phyloP scores from a whole-genome alignment of 2,797 vertebrate species.

The Danio aesculapii region DNA sequence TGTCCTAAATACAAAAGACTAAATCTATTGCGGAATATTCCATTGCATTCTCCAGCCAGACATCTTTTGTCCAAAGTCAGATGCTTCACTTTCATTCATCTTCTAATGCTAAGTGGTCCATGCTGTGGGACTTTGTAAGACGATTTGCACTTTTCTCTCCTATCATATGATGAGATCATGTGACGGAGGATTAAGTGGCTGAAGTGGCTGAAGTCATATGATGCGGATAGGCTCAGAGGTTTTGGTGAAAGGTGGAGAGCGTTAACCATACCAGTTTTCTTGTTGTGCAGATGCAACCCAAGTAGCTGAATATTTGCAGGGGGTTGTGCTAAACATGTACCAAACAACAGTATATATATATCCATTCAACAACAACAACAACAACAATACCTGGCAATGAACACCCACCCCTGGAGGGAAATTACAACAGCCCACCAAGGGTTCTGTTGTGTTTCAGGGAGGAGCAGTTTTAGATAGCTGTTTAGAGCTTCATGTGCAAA shows the following conservation, averaged over 20 bases:
- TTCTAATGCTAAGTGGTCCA: background rate
- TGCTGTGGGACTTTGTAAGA: conserved; percentile 64
- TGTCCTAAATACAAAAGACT: background rate
- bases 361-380: background rate
- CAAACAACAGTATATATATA: background rate
- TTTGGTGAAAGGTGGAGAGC: conserved; percentile 41
- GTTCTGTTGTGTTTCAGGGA: conserved; percentile 41
- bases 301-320: background rate
- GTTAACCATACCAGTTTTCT: background rate
- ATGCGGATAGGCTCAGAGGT: conserved; percentile 15
- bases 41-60: background rate
- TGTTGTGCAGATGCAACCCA: background rate
- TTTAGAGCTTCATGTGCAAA: background rate
- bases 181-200: conserved; percentile 69
- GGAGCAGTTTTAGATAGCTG: conserved; percentile 48
- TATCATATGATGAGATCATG: conserved; percentile 73
- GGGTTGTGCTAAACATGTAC: conserved; percentile 1
- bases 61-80: conserved; percentile 3
- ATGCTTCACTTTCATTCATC: conserved; percentile 17
- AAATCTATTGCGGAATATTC: conserved; percentile 5
- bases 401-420: conserved; percentile 20
- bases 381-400: conserved; percentile 1
- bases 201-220: conserved; percentile 43
- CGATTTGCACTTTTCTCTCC: conserved; percentile 73
- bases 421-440: conserved; percentile 40